Conservation (phyloP, 2,113 vertebrate genomes). For the Anhinga anhinga region DNA sequence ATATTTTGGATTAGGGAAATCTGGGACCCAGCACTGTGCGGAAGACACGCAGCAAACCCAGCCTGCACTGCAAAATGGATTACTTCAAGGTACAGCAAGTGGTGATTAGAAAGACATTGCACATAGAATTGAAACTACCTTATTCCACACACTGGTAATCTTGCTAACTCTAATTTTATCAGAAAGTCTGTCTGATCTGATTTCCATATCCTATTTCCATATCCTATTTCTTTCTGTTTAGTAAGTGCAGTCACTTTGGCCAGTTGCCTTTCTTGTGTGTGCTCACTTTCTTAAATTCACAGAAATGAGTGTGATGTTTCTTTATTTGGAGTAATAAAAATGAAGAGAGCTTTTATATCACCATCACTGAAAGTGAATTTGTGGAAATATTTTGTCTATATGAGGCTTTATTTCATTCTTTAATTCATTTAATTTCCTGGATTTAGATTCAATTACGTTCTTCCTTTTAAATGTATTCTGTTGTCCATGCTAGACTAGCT, state of each 20-base stretch:
- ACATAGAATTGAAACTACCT: not conserved
- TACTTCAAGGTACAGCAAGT: no score
- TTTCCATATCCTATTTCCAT: not conserved
- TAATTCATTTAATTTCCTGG: conserved; percentile 39
- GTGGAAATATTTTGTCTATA: not conserved
- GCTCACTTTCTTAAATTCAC: not conserved
- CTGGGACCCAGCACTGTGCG: not conserved
- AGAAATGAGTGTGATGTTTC: not conserved
- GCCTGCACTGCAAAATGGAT: not conserved
- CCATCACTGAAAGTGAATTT: conserved; percentile 2
- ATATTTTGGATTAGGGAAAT: not conserved
- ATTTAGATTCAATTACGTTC: conserved; percentile 21
- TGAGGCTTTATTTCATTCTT: conserved; percentile 28
- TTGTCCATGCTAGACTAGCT: not conserved
- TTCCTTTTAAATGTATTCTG: not conserved
- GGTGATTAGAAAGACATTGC: not conserved
- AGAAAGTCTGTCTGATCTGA: not conserved
- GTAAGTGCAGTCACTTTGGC: not conserved
- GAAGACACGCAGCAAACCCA: not conserved
- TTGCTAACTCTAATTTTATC: not conserved
- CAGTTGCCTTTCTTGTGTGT: not conserved
- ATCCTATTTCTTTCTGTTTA: not conserved
- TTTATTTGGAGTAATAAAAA: not conserved
- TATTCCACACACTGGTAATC: not conserved
- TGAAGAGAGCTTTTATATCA: not conserved